Evolutionary conservation across 2,888 invertebrate species (phyloP), one percentile per base, ranked within the genome.

Genomic region (Dysmachus trigonus): DNA sequence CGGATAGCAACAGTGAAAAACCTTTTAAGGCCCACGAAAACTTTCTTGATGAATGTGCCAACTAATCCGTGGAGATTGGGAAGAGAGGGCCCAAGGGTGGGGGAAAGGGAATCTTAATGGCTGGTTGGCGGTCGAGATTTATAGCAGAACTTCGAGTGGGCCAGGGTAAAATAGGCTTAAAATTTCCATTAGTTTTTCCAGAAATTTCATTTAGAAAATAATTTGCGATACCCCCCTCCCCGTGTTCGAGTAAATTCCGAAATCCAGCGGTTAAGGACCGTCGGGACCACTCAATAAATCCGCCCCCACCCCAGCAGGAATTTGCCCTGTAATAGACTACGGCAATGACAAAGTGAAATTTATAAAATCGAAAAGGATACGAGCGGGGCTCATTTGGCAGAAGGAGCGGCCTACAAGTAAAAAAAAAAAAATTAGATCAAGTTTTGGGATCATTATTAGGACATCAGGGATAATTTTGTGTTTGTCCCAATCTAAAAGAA

Each of bases 341-440:
- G 38, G 62, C 18, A 76, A 76, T 76, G 76, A 76, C 76, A 76
- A 76, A 76, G 38, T 76, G 76, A 76, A 76, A 76, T 76, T 76
- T 76, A 76, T 76, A 10, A 76, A 38, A 76, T 76, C 76, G 76
- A 31, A 76, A 76, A 15, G 76, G 76, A 76, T 76, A 35, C 35
- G 76, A 76, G 62, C 27, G 22, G 27, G 27, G 2, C 62, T 62
- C 18, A 62, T 62, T 62, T 62, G 62, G 62, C 22, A 3, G 62
- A 6, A 62, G 62, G 27, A 62, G 62, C 10, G 27, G 10, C 62
- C 62, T 18, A 18, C n/a, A 62, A 10, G 27, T 22, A 27, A 13
- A n/a, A n/a, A n/a, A n/a, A 22, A 27, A 62, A 62, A 62, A 62
- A 62, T 62, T 22, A 22, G 62, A 62, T 62, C 62, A 62, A 62